A percentile compares a stretch with the other conserved stretches of the same genome.
Evolutionary conservation across 2,113 vertebrate species (phyloP).

Genomic region (Esox niger): DNA sequence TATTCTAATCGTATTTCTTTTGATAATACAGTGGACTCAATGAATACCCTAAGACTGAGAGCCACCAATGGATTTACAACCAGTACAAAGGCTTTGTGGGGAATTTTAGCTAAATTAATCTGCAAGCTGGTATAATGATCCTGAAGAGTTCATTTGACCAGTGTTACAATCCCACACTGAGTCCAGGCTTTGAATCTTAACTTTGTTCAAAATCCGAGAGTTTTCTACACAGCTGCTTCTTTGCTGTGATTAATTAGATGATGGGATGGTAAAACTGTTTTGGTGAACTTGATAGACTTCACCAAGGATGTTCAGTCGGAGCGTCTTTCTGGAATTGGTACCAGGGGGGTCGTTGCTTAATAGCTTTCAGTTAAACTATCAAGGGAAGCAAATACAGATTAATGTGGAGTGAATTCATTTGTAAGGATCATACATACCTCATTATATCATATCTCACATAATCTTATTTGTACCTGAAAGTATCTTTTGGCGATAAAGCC

Average conservation of each 20-base stretch:
- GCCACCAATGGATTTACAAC: no score
- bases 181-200: neutral
- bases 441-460: no score
- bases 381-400: conserved; percentile 22
- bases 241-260: conserved; percentile 28
- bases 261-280: conserved; percentile 33
- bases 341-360: neutral
- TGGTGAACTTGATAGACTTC: conserved; percentile 28
- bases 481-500: no score
- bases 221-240: conserved; percentile 4
- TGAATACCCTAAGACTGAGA: no score
- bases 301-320: conserved; percentile 6
- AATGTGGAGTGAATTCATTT: neutral
- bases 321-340: no score
- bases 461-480: no score
- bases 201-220: conserved; percentile 16
- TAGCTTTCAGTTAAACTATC: conserved; percentile 17
- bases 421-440: no score
- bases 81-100: conserved; percentile 2
- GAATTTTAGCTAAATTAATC: conserved; percentile 6
- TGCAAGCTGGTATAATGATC: no score
- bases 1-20: no score
- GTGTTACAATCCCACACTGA: no score
- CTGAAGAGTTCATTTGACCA: no score
- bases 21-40: no score